Evolutionary conservation across 2,113 vertebrate species (phyloP).

Genomic region (Tapirus terrestris): DNA sequence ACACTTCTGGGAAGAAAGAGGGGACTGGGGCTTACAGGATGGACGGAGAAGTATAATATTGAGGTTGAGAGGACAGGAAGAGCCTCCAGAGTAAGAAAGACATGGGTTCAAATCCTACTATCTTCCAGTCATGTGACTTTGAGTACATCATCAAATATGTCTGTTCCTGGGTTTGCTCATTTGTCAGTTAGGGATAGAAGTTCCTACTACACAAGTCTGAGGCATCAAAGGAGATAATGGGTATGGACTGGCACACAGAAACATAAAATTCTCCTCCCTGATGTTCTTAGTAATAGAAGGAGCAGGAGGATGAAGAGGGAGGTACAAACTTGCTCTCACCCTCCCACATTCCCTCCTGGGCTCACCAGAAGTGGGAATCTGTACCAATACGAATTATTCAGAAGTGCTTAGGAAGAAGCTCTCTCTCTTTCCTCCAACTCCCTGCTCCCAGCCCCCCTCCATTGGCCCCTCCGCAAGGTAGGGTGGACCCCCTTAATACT

Average conservation of each 20-base stretch:
- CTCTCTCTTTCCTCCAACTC: neutral
- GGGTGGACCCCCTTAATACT: too few relatives aligned
- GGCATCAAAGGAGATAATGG: neutral
- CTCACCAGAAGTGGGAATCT: neutral
- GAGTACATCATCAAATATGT: neutral
- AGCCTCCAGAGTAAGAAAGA: neutral
- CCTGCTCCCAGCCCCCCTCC: neutral
- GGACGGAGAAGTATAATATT: accelerated
- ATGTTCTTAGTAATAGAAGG: accelerated
- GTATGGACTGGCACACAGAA: neutral
- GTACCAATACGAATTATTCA: accelerated
- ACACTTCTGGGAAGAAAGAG: neutral
- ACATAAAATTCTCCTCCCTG: neutral
- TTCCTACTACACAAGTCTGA: neutral
- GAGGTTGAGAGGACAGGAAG: neutral
- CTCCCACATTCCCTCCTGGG: neutral
- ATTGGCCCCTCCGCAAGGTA: neutral
- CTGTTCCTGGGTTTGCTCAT: neutral
- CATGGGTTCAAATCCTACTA: neutral
- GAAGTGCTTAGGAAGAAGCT: neutral
- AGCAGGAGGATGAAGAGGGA: neutral
- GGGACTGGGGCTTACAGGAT: neutral
- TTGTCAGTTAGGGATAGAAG: neutral
- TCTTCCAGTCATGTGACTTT: neutral
- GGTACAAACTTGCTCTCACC: too few relatives aligned